Evolutionary conservation across 2,113 vertebrate genomes (phyloP).

Genomic region (Oenanthe oenanthe): DNA sequence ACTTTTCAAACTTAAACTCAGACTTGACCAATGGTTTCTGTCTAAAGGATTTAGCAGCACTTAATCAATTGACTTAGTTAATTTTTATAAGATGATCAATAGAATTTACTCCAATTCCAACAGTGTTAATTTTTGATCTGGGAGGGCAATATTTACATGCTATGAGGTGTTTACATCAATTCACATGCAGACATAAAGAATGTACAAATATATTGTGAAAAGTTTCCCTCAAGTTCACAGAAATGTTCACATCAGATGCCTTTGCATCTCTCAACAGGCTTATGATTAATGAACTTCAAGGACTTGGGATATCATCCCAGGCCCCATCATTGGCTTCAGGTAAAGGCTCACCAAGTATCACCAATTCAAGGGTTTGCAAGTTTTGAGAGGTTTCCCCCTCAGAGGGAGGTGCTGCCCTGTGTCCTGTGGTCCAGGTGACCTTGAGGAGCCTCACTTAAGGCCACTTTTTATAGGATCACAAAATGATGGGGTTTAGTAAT

Average conservation of each 20-base stretch:
- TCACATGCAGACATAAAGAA: neutral
- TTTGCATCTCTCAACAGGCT: neutral
- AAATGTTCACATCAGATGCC: neutral
- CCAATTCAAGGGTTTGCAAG: neutral
- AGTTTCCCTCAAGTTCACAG: neutral
- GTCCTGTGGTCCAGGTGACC: neutral
- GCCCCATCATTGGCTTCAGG: neutral
- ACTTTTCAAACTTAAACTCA: neutral
- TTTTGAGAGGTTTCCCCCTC: neutral
- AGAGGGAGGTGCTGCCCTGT: neutral
- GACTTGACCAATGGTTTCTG: neutral
- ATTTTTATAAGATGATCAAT: neutral
- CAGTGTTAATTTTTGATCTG: neutral
- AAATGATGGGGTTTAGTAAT: neutral
- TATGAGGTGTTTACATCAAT: neutral
- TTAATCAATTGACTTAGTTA: neutral
- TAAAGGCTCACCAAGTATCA: neutral
- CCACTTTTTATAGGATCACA: neutral
- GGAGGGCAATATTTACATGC: neutral
- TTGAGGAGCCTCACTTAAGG: neutral
- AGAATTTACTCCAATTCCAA: neutral
- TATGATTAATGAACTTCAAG: neutral
- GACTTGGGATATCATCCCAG: neutral
- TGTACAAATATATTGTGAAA: neutral
- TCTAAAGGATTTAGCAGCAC: neutral